phyloP scores from a whole-genome alignment of 2,888 invertebrate genomes.

The Archaeoteleia sp. region DNA sequence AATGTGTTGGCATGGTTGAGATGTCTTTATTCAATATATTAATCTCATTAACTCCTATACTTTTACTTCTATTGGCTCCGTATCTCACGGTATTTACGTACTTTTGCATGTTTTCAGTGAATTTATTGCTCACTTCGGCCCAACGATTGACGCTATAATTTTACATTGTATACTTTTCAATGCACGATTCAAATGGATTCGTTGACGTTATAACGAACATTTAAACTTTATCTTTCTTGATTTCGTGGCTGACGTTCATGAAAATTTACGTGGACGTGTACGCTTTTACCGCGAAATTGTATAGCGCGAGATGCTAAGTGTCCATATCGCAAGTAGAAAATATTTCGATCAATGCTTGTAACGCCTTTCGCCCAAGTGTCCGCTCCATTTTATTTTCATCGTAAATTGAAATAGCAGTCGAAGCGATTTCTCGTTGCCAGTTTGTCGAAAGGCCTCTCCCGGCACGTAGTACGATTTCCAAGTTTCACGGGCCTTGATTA shows the following conservation, averaged over 20 bases:
- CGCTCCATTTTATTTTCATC: conserved; percentile 42
- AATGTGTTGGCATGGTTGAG: too few species aligned
- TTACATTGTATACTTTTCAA: too few species aligned
- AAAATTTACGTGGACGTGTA: conserved; percentile 13
- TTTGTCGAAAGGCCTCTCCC: conserved; percentile 33
- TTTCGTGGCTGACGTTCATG: conserved; percentile 8
- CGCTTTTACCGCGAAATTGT: conserved; percentile 15
- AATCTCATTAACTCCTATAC: too few species aligned
- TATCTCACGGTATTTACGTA: too few species aligned
- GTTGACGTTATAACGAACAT: too few species aligned
- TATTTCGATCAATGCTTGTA: conserved; percentile 22
- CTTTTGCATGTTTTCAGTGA: too few species aligned
- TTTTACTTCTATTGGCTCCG: too few species aligned
- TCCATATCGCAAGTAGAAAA: conserved; percentile 23
- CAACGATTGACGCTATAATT: too few species aligned
- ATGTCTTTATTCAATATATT: too few species aligned
- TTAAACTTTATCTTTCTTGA: too few species aligned
- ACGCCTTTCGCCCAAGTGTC: conserved; percentile 32
- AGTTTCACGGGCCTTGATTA: conserved; percentile 46
- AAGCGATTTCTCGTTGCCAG: conserved; percentile 40
- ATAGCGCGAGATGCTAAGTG: conserved; percentile 16
- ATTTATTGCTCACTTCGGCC: too few species aligned
- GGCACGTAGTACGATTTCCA: conserved; percentile 24
- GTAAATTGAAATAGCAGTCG: conserved; percentile 43
- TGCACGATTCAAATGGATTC: too few species aligned